These are phyloP conservation scores for Budorcas taxicolor DNA, from an alignment of 2,113 vertebrate species.

Conservation along the genomic window DNA sequence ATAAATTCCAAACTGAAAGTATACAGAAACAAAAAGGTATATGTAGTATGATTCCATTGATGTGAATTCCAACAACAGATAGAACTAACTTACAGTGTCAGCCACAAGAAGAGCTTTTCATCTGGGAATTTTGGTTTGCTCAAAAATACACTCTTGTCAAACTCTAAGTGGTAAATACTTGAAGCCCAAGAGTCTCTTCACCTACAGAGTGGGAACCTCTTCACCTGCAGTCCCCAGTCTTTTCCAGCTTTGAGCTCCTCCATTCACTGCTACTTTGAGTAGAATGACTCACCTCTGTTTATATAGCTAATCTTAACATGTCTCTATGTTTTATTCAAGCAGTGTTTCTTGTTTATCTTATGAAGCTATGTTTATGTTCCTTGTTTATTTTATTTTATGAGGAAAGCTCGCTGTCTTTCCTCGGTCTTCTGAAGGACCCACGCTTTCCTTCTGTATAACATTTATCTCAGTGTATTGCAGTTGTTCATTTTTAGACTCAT, in stretches of 20 bases:
- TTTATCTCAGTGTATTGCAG: not conserved
- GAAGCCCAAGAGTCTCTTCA: not conserved
- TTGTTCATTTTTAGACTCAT: not conserved
- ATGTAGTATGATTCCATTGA: not conserved
- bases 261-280: not conserved
- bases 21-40: not conserved
- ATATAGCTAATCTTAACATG: not conserved
- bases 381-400: not conserved
- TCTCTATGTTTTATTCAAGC: not conserved
- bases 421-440: not conserved
- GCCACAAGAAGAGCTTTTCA: not conserved
- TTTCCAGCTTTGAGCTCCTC: not conserved
- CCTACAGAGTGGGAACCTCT: not conserved
- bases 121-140: not conserved
- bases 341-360: not conserved
- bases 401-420: not conserved
- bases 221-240: not conserved
- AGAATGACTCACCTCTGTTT: not conserved
- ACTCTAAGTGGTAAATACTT: not conserved
- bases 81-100: not conserved
- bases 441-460: not conserved
- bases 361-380: not conserved
- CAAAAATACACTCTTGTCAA: not conserved
- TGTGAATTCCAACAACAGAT: not conserved
- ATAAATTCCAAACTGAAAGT: not conserved